Conservation (phyloP, 2,888 invertebrate species). For the Noctuana brunneofusca region DNA sequence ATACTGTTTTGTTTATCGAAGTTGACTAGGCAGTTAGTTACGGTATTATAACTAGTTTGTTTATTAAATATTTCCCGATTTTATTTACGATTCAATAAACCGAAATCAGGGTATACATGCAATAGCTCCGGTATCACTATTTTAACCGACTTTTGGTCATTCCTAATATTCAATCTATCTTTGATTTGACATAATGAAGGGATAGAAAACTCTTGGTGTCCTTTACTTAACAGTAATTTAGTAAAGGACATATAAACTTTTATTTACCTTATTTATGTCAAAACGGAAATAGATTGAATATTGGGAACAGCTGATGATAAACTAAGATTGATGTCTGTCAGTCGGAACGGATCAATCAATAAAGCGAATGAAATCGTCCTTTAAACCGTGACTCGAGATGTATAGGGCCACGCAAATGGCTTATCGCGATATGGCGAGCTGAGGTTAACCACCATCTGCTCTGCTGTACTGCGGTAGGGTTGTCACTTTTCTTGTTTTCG, state of each 20-base stretch:
- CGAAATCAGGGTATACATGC: neutral
- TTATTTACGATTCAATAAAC: neutral
- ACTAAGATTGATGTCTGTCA: neutral
- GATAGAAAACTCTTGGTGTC: too few relatives aligned
- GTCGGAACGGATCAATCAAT: slow-evolving; percentile 21
- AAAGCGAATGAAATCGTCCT: slow-evolving; percentile 30
- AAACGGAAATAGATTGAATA: too few relatives aligned
- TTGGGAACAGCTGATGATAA: too few relatives aligned
- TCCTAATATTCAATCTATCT: too few relatives aligned
- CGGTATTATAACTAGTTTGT: too few relatives aligned
- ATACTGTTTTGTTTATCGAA: neutral
- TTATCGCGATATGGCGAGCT: slow-evolving; percentile 25
- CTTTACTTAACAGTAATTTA: too few relatives aligned
- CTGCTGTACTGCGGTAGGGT: slow-evolving; percentile 6
- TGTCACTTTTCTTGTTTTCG: neutral
- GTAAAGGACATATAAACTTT: too few relatives aligned
- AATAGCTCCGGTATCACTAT: neutral
- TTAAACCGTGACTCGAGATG: slow-evolving; percentile 17
- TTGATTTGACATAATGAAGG: too few relatives aligned
- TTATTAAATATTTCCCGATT: too few relatives aligned
- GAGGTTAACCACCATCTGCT: slow-evolving; percentile 33
- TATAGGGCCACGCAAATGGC: slow-evolving; percentile 27
- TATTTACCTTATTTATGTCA: too few relatives aligned
- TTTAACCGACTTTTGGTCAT: neutral
- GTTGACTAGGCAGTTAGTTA: neutral